Percentiles rank a stretch among this genome's conserved stretches.
phyloP scores from a whole-genome alignment of 2,113 vertebrate genomes.

The Micromys minutus region DNA sequence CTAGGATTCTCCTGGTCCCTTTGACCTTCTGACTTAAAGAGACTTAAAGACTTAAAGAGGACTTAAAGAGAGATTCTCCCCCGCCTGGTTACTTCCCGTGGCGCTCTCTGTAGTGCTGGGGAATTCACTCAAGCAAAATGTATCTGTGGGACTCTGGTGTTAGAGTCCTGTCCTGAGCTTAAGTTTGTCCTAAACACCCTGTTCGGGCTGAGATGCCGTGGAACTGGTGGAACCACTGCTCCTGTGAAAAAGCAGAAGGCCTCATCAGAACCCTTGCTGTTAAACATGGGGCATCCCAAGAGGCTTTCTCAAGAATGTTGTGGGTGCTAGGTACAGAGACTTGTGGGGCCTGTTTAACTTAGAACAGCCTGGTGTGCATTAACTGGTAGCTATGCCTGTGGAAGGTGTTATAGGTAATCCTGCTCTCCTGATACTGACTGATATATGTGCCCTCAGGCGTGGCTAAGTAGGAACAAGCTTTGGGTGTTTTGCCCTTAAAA shows the following conservation, averaged over 20 bases:
- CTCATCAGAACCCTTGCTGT: neutral
- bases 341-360: neutral
- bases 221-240: neutral
- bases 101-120: neutral
- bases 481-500: neutral
- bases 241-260: neutral
- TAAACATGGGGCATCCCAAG: neutral
- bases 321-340: neutral
- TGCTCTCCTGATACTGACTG: neutral
- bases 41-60: neutral
- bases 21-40: neutral
- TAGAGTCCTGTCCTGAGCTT: neutral
- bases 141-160: neutral
- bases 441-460: neutral
- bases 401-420: neutral
- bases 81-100: neutral
- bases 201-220: neutral
- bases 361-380: neutral
- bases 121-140: fast-evolving
- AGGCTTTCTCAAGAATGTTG: neutral
- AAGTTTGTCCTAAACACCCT: neutral
- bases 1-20: neutral
- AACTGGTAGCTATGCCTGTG: too few species aligned
- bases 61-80: neutral
- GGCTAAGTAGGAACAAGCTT: neutral